A percentile compares a stretch with the other conserved stretches of the same genome.
Conservation (phyloP, 2,797 vertebrate species). For the Hypotaenidia philippensis region DNA sequence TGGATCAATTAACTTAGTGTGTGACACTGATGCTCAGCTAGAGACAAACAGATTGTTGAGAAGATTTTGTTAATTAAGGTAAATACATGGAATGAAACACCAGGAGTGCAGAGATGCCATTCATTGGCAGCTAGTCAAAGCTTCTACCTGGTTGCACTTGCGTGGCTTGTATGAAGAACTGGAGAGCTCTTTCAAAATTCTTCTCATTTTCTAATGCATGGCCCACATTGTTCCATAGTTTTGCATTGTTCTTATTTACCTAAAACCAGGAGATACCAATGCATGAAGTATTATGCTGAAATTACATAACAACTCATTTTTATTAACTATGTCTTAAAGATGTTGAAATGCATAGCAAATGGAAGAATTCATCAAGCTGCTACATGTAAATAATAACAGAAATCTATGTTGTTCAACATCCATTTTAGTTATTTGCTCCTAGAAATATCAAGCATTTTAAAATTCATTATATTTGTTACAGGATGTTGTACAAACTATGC, state of each 20-base stretch:
- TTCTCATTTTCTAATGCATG: constrained; percentile 98
- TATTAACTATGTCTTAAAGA: background rate
- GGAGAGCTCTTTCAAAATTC: constrained; percentile 91
- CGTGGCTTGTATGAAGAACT: constrained; percentile 95
- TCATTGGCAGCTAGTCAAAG: background rate
- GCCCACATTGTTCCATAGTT: constrained; percentile 98
- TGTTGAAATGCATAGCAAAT: background rate
- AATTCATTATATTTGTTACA: background rate
- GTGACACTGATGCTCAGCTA: background rate
- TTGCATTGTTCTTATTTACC: constrained; percentile 99
- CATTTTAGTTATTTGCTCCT: background rate
- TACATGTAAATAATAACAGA: background rate
- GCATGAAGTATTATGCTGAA: background rate
- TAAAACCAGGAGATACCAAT: constrained; percentile 62
- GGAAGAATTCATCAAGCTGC: background rate
- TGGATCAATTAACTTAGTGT: background rate
- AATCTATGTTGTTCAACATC: too few species aligned
- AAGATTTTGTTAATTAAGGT: background rate
- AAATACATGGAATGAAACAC: background rate
- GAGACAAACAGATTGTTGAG: background rate
- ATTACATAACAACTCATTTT: background rate
- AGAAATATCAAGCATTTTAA: background rate
- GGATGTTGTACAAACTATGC: background rate
- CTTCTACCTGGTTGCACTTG: constrained; percentile 94
- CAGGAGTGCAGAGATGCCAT: background rate